phyloP scores from a whole-genome alignment of 2,797 vertebrate genomes.

The Sebastes flavidus region DNA sequence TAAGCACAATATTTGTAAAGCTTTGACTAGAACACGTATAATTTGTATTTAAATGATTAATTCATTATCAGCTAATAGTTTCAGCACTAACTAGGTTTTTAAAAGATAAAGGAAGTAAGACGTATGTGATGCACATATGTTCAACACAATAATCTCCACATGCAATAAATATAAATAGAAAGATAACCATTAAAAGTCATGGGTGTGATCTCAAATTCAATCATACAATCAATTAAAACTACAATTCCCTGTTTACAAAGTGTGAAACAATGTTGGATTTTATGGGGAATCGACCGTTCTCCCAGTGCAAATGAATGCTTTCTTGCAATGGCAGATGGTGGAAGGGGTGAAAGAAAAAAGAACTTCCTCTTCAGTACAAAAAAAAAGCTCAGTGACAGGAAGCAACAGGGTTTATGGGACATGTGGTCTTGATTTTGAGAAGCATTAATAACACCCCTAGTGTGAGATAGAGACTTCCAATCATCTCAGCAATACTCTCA shows the following conservation, averaged over 20 bases:
- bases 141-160: neutral
- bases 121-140: neutral
- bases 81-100: neutral
- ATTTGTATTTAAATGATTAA: neutral
- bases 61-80: neutral
- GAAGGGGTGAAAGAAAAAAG: neutral
- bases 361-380: neutral
- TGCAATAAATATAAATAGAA: neutral
- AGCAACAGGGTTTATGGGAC: slow-evolving; percentile 29
- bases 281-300: neutral
- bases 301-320: neutral
- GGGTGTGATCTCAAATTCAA: neutral
- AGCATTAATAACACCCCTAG: slow-evolving; percentile 45
- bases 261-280: neutral
- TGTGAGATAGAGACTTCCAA: slow-evolving; percentile 29
- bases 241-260: neutral
- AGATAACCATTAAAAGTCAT: neutral
- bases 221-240: neutral
- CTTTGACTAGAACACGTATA: neutral
- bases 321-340: neutral
- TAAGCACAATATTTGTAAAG: neutral
- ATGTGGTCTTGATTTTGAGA: slow-evolving; percentile 25
- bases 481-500: slow-evolving; percentile 29
- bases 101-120: neutral
- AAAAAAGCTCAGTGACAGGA: neutral